Percentiles rank a stretch among this genome's conserved stretches.
Evolutionary conservation across 2,113 vertebrate species (phyloP).

Genomic region (Motacilla tschutschensis): DNA sequence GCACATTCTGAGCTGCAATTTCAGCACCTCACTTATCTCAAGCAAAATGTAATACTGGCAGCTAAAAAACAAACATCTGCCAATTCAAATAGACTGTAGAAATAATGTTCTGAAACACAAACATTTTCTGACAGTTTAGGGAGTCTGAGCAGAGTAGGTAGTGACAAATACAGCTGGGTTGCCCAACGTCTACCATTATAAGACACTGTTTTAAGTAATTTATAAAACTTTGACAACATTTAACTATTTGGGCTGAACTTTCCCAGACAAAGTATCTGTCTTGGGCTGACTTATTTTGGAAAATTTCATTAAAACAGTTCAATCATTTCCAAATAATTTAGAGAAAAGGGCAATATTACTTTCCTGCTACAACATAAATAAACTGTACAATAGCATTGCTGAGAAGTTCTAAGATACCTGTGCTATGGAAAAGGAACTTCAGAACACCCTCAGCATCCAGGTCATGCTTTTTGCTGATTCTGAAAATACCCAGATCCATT

Average conservation of each 20-base stretch:
- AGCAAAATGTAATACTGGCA: slow-evolving; percentile 42
- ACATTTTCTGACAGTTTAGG: slow-evolving; percentile 47
- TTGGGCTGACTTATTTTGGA: slow-evolving; percentile 33
- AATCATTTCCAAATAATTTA: slow-evolving; percentile 9
- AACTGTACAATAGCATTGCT: background rate
- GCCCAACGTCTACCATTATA: background rate
- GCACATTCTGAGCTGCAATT: slow-evolving; percentile 24
- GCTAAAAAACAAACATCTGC: slow-evolving; percentile 61
- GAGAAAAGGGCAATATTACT: background rate
- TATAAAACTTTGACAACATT: slow-evolving; percentile 19
- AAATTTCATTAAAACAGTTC: slow-evolving; percentile 3
- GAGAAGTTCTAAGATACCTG: background rate
- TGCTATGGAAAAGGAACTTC: background rate
- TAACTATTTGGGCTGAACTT: slow-evolving; percentile 26
- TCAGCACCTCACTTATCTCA: slow-evolving; percentile 54
- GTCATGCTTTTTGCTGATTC: background rate
- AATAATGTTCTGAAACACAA: slow-evolving; percentile 49
- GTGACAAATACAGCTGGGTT: background rate
- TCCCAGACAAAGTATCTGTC: slow-evolving; percentile 34
- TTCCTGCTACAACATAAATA: slow-evolving; percentile 1
- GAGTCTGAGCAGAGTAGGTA: slow-evolving; percentile 33
- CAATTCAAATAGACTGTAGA: slow-evolving; percentile 45
- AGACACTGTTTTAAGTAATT: background rate
- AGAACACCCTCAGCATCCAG: background rate
- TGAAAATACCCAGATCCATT: background rate